These are phyloP conservation scores for Myiotriccus ornatus DNA, from an alignment of 2,797 vertebrate species.

Conservation along the genomic window DNA sequence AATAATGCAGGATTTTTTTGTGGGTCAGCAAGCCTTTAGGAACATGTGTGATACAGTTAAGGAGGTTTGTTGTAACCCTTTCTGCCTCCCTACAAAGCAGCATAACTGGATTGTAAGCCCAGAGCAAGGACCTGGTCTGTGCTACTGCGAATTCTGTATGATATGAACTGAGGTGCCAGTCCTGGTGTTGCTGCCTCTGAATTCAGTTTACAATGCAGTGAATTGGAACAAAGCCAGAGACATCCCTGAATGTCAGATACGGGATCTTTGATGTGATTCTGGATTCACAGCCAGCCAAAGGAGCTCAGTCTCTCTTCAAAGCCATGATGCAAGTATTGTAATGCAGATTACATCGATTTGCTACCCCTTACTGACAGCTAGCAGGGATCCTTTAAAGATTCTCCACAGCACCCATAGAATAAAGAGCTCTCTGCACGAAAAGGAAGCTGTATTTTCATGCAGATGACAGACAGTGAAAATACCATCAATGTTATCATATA, in stretches of 20 bases:
- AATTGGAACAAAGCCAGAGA: not conserved
- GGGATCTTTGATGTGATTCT: slow-evolving; percentile 17
- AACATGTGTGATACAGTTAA: accelerated
- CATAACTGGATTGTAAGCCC: not conserved
- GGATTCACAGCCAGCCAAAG: not conserved
- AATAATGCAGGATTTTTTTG: not conserved
- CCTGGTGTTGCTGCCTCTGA: not conserved
- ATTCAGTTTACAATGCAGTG: not conserved
- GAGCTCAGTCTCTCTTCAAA: slow-evolving; percentile 23
- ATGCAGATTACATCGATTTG: slow-evolving; percentile 61
- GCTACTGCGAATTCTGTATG: not conserved
- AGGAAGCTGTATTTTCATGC: slow-evolving; percentile 21
- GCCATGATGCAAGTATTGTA: slow-evolving; percentile 46
- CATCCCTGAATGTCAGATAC: slow-evolving; percentile 10
- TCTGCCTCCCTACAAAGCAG: not conserved
- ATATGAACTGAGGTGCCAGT: not conserved
- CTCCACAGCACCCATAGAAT: not conserved
- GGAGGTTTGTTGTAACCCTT: not conserved
- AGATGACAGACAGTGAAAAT: not conserved
- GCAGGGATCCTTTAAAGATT: slow-evolving; percentile 31
- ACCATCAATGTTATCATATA: not conserved
- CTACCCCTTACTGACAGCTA: slow-evolving; percentile 36
- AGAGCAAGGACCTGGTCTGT: not conserved
- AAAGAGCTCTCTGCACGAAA: not conserved
- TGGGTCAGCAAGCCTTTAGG: not conserved